These are phyloP conservation scores for Molanna angustata DNA, from an alignment of 2,888 invertebrate genomes.

Conservation along the genomic window DNA sequence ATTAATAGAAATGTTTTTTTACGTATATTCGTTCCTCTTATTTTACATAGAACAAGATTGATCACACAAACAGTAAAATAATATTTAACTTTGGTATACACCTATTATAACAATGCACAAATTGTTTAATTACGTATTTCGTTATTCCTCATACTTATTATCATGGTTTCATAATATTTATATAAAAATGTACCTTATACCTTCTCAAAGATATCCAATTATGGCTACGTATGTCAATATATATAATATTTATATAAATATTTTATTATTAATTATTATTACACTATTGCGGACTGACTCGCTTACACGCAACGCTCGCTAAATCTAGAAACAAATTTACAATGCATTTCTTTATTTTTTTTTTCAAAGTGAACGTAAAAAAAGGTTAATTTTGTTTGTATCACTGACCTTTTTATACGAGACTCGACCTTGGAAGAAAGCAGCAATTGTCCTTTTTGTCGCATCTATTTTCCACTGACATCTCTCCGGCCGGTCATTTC, in stretches of 20 bases:
- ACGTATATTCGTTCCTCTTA: constrained; percentile 29
- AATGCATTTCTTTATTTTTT: too few relatives aligned
- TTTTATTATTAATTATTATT: too few relatives aligned
- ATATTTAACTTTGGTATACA: constrained; percentile 57
- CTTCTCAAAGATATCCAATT: constrained; percentile 26
- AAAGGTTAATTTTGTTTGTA: constrained; percentile 29
- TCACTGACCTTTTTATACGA: constrained; percentile 30
- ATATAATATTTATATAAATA: constrained; percentile 30
- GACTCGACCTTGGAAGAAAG: constrained; percentile 5
- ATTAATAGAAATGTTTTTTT: constrained; percentile 26
- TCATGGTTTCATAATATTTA: constrained; percentile 32
- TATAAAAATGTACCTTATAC: constrained; percentile 31
- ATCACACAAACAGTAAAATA: constrained; percentile 26
- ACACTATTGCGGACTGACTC: constrained; percentile 24
- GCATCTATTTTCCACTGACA: background rate
- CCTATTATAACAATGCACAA: constrained; percentile 28
- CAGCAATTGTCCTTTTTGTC: constrained; percentile 13
- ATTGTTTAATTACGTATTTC: constrained; percentile 32
- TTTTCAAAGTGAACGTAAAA: constrained; percentile 34
- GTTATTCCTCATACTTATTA: constrained; percentile 28
- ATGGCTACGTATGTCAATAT: constrained; percentile 25
- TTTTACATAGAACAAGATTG: constrained; percentile 26
- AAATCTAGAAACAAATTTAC: constrained; percentile 45
- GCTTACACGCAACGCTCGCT: constrained; percentile 40
- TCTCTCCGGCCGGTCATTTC: too few relatives aligned